A percentile compares a stretch with the other conserved stretches of the same genome.
phyloP scores from a whole-genome alignment of 2,113 vertebrate species.

The Astur gentilis region DNA sequence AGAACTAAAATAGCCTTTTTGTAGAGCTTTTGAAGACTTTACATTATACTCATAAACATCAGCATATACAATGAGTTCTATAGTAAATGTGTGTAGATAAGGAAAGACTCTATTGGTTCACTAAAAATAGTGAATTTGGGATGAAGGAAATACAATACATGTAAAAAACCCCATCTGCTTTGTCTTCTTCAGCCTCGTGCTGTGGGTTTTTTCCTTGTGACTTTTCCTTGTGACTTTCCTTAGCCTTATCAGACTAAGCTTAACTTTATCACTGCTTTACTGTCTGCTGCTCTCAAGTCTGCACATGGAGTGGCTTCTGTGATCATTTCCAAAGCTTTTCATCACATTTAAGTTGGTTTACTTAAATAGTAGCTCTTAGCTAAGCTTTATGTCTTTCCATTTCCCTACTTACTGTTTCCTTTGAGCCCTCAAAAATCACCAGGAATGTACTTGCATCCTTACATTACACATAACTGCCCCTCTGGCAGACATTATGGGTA shows the following conservation, averaged over 20 bases:
- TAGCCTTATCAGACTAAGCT: not conserved
- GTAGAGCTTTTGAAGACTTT: not conserved
- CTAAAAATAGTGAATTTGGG: not conserved
- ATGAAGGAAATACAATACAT: not conserved
- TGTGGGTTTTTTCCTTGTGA: not conserved
- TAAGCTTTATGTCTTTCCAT: not conserved
- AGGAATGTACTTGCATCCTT: not conserved
- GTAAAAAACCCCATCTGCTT: rapidly evolving
- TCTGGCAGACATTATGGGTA: not conserved
- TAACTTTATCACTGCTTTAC: not conserved
- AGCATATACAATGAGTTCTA: not conserved
- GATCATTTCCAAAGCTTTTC: not conserved
- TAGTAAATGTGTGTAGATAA: not conserved
- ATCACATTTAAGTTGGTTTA: not conserved
- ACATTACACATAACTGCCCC: rapidly evolving
- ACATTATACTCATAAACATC: not conserved
- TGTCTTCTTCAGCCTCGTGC: not conserved
- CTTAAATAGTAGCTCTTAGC: not conserved
- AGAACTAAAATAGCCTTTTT: not conserved
- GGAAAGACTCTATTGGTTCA: not conserved
- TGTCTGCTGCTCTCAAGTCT: not conserved
- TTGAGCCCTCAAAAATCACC: not conserved
- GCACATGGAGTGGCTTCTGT: not conserved
- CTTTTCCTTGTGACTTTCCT: not conserved
- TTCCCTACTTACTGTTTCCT: not conserved